A percentile compares a stretch with the other conserved stretches of the same genome.
Evolutionary conservation across 2,797 vertebrate genomes (phyloP).

Genomic region (Trachops cirrhosus): DNA sequence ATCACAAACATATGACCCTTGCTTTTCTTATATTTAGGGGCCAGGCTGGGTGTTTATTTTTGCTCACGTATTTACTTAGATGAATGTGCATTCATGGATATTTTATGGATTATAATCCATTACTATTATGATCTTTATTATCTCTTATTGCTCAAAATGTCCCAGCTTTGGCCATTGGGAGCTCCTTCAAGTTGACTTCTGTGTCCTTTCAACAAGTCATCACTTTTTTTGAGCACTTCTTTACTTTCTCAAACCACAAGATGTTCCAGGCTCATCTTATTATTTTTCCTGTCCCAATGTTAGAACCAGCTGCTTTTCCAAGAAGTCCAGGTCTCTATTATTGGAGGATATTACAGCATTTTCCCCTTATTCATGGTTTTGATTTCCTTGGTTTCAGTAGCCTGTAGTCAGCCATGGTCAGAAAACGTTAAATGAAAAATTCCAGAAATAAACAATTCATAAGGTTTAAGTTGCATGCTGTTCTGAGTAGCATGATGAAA

Average conservation of each 20-base stretch:
- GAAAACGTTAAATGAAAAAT: not conserved
- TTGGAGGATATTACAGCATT: not conserved
- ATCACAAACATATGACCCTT: not conserved
- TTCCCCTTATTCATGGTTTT: not conserved
- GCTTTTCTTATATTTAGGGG: not conserved
- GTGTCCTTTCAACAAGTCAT: not conserved
- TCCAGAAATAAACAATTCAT: not conserved
- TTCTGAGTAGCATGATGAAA: not conserved
- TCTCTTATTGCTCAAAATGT: not conserved
- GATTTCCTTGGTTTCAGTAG: not conserved
- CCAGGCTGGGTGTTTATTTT: not conserved
- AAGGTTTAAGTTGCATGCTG: not conserved
- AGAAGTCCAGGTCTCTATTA: not conserved
- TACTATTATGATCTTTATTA: not conserved
- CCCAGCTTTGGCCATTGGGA: not conserved
- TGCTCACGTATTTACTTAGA: not conserved
- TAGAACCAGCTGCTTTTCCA: not conserved
- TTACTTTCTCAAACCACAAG: not conserved
- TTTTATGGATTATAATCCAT: not conserved
- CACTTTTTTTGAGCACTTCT: not conserved
- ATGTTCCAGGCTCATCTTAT: not conserved
- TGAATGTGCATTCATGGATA: not conserved
- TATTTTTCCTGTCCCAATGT: not conserved
- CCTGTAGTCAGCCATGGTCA: not conserved
- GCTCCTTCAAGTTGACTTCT: not conserved